Base-by-base conservation (phyloP, 2,888 invertebrate genomes). In the Diachrysia chrysitis region DNA sequence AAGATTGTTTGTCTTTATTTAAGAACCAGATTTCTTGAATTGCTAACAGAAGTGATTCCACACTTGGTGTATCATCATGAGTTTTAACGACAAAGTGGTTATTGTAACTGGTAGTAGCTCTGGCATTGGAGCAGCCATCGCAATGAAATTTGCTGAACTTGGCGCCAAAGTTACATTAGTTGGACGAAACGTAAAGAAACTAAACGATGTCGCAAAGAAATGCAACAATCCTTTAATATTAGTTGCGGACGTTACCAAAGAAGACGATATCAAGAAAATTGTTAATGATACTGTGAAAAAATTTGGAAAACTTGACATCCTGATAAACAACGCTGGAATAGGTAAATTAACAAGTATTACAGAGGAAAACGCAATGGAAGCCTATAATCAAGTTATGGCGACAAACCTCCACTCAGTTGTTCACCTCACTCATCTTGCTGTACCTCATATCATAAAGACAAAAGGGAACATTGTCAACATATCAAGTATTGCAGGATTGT, bases 401-500 rank as follows among this genome's bases (percentile, higher is more conserved):
- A 79, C 71, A 9, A 81, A 81, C 51, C 63, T 81, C 1, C 69
- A 74, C 0, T 62, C 76, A 0, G 69, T 59, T 9, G 81, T 78
- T 9, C 48, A 66, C 6, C 23, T 81, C 9, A 78, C 81, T 3
- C 58, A 79, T 25, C 64, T 82, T 1, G 81, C 83, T 0, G 77
- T 69, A 0, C 82, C 83, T 1, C 66, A 82, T 54, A 72, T 87
- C 0, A 66, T 82, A 7, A 66, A 76, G 53, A 79, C 84, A 0
- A 81, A 81, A 66, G 85, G 98, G 16, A 97, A 96, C 72, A 97
- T 98, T 77, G 97, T 99, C 0, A 99, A 98, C 89, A 97, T 81
- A 5, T 81, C 79, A 29, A 79, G 79, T 35, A 29, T 73, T 16
- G 76, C 70, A 37, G 56, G 65, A 10, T 1, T 63, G 2, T 35